These are phyloP conservation scores for Luperina nickerlii DNA, from an alignment of 2,888 invertebrate species.

Conservation along the genomic window DNA sequence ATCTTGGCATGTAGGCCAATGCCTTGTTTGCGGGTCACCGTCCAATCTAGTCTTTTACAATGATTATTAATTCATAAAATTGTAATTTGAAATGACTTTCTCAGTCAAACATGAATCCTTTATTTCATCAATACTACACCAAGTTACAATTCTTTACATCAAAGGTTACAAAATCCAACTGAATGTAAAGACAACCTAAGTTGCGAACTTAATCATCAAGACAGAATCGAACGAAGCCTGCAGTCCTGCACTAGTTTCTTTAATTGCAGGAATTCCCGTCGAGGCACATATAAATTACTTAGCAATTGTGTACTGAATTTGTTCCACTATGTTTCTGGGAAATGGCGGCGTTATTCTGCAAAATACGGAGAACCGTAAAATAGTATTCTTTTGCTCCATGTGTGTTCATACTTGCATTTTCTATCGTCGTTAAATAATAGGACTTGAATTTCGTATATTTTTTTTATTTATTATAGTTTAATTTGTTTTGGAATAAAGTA, in stretches of 20 bases:
- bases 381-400: conserved; percentile 28
- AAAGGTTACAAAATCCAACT: background rate
- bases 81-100: background rate
- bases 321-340: conserved; percentile 49
- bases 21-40: too few species aligned
- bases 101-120: background rate
- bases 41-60: too few species aligned
- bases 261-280: conserved; percentile 67
- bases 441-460: background rate
- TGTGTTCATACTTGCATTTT: conserved; percentile 47
- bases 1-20: too few species aligned
- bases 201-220: conserved; percentile 45
- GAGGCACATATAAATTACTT: conserved; percentile 69
- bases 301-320: conserved; percentile 68
- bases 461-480: background rate
- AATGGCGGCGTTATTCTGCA: conserved; percentile 53
- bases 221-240: conserved; percentile 37
- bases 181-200: conserved; percentile 25
- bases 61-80: too few species aligned
- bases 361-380: conserved; percentile 54
- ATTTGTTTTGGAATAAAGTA: background rate
- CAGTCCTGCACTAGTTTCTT: conserved; percentile 53
- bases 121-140: background rate
- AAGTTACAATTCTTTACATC: background rate
- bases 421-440: conserved; percentile 17